Conservation (phyloP, 2,888 invertebrate genomes). For the Pristionchus fissidentatus region DNA sequence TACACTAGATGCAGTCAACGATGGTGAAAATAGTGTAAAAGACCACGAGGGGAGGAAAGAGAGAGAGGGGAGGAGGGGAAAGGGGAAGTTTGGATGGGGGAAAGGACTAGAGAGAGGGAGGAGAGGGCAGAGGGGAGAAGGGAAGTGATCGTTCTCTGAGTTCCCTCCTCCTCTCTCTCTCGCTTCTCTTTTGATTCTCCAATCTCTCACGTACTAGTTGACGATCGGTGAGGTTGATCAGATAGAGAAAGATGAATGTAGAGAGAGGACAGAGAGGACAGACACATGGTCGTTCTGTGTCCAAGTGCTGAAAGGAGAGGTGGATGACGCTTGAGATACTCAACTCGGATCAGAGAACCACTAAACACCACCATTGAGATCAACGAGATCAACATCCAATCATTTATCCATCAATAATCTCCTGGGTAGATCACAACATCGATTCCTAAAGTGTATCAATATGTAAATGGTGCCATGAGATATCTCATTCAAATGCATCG, state of each 20-base stretch:
- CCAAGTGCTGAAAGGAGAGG: not conserved
- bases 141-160: not conserved
- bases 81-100: not conserved
- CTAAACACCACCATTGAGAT: too few relatives aligned
- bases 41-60: not conserved
- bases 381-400: not conserved
- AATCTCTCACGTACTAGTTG: slow-evolving; percentile 30
- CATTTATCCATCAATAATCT: slow-evolving; percentile 21
- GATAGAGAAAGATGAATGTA: not conserved
- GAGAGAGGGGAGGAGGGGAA: not conserved
- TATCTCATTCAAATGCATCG: not conserved
- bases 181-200: not conserved
- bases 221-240: not conserved
- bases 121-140: slow-evolving; percentile 15
- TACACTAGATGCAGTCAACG: not conserved
- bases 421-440: slow-evolving; percentile 15
- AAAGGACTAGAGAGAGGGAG: slow-evolving; percentile 26
- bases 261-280: too few relatives aligned
- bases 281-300: too few relatives aligned
- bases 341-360: slow-evolving; percentile 11
- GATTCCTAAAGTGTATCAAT: slow-evolving; percentile 1
- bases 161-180: not conserved
- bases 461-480: not conserved
- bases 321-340: not conserved
- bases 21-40: not conserved